Percentiles rank a stretch among this genome's conserved stretches.
phyloP scores from a whole-genome alignment of 2,797 vertebrate species.

The Yasuhikotakia modesta region DNA sequence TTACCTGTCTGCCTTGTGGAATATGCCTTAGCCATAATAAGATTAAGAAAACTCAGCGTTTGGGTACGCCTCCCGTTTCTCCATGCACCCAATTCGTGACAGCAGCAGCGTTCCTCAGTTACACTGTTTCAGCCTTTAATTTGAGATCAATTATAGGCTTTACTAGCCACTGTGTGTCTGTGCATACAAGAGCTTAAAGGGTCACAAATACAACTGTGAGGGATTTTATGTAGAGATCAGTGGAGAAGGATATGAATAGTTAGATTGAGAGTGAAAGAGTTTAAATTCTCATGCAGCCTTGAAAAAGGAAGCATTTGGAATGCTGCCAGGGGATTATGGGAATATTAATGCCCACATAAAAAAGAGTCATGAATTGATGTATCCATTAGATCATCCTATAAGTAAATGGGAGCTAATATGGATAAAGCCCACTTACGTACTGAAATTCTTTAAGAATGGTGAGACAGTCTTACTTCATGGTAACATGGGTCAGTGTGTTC shows the following conservation, averaged over 20 bases:
- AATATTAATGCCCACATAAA: slow-evolving; percentile 92
- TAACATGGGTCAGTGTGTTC: slow-evolving; percentile 69
- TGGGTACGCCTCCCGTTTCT: not conserved
- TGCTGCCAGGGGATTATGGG: slow-evolving; percentile 82
- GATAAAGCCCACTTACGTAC: slow-evolving; percentile 63
- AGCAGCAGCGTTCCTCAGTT: slow-evolving; percentile 65
- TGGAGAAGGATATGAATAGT: slow-evolving; percentile 80
- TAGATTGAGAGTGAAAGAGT: slow-evolving; percentile 79
- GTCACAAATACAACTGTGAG: slow-evolving; percentile 78
- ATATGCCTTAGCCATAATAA: no score
- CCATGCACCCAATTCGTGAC: not conserved
- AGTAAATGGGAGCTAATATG: slow-evolving; percentile 79
- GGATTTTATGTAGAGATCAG: slow-evolving; percentile 87
- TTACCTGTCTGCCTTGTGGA: no score
- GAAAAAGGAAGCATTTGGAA: slow-evolving; percentile 73
- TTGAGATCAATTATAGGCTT: slow-evolving; percentile 88
- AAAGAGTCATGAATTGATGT: slow-evolving; percentile 83
- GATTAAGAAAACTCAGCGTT: no score
- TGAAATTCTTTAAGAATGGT: slow-evolving; percentile 64
- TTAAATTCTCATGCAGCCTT: slow-evolving; percentile 72
- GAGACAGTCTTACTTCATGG: slow-evolving; percentile 73
- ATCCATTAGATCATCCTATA: slow-evolving; percentile 85
- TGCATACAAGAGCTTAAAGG: slow-evolving; percentile 82
- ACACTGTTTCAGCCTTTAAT: slow-evolving; percentile 78
- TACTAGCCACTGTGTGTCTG: slow-evolving; percentile 80